phyloP scores from a whole-genome alignment of 1,140 invertebrate species.

The Brachionus sp. region DNA sequence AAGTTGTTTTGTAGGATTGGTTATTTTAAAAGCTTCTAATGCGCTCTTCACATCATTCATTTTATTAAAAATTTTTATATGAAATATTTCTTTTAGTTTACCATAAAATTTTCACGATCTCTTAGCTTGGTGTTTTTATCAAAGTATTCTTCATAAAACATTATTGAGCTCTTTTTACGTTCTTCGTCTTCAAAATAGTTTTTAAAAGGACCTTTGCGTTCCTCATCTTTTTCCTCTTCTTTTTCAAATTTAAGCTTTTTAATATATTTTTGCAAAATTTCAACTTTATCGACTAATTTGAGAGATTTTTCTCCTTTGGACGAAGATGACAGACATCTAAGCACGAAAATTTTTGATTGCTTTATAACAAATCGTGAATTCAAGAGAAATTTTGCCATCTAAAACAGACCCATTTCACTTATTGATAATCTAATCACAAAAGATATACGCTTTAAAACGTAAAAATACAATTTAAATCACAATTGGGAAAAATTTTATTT shows the following conservation, averaged over 20 bases:
- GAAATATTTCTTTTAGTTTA: not conserved
- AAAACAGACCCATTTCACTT: not conserved
- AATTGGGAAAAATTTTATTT: not conserved
- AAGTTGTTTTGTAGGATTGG: not conserved
- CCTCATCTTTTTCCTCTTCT: conserved; percentile 27
- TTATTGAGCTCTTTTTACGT: not conserved
- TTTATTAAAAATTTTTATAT: not conserved
- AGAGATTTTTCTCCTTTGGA: not conserved
- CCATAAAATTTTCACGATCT: conserved; percentile 44
- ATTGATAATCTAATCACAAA: not conserved
- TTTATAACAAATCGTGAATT: not conserved
- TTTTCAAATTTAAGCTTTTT: not conserved
- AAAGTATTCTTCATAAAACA: conserved; percentile 38
- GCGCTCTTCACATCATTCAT: not conserved
- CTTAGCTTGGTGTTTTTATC: conserved; percentile 2
- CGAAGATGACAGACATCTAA: not conserved
- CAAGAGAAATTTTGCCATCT: not conserved
- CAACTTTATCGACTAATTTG: not conserved
- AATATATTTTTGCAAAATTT: conserved; percentile 32
- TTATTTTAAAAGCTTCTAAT: conserved; percentile 8
- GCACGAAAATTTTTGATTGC: not conserved
- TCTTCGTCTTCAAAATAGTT: conserved; percentile 40
- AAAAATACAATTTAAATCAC: not conserved
- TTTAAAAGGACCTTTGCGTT: conserved; percentile 32
- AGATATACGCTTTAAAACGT: conserved; percentile 41